These are phyloP conservation scores for Smittia aterrima DNA, from an alignment of 2,888 invertebrate genomes.

Conservation along the genomic window DNA sequence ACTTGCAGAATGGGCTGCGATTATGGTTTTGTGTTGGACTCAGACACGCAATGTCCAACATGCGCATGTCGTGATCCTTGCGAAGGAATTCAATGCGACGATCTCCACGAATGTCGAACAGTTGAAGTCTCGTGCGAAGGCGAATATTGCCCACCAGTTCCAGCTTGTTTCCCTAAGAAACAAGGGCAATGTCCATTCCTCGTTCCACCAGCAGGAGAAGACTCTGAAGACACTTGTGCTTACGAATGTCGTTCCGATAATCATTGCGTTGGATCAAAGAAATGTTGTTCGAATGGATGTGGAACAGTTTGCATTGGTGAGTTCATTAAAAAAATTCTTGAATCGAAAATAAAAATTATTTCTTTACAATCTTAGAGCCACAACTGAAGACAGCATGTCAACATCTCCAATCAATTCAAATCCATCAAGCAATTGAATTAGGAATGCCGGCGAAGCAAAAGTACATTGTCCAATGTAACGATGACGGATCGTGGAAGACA, in stretches of 20 bases:
- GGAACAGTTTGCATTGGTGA: conserved; percentile 70
- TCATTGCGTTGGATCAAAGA: conserved; percentile 67
- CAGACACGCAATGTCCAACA: conserved; percentile 69
- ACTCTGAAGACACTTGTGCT: conserved; percentile 65
- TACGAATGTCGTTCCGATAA: conserved; percentile 75
- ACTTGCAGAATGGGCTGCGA: conserved; percentile 79
- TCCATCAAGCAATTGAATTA: conserved; percentile 66
- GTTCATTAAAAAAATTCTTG: neutral
- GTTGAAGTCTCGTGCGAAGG: conserved; percentile 83
- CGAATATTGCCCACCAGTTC: conserved; percentile 82
- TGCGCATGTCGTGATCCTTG: conserved; percentile 83
- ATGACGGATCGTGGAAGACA: conserved; percentile 65
- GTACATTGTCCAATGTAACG: conserved; percentile 71
- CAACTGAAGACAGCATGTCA: conserved; percentile 74
- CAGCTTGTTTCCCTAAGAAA: conserved; percentile 72
- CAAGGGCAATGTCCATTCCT: conserved; percentile 81
- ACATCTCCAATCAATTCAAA: conserved; percentile 58
- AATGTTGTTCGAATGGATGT: conserved; percentile 85
- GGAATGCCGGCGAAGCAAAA: conserved; percentile 73
- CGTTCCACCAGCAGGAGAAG: conserved; percentile 64
- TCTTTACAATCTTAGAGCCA: conserved; percentile 55
- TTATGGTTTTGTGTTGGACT: conserved; percentile 73
- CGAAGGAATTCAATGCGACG: conserved; percentile 63
- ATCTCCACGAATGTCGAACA: conserved; percentile 71
- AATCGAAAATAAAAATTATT: too few relatives aligned